Evolutionary conservation across 2,113 vertebrate genomes (phyloP), one percentile per base, ranked within the genome.

Genomic region (Epinephelus cyanopodus): DNA sequence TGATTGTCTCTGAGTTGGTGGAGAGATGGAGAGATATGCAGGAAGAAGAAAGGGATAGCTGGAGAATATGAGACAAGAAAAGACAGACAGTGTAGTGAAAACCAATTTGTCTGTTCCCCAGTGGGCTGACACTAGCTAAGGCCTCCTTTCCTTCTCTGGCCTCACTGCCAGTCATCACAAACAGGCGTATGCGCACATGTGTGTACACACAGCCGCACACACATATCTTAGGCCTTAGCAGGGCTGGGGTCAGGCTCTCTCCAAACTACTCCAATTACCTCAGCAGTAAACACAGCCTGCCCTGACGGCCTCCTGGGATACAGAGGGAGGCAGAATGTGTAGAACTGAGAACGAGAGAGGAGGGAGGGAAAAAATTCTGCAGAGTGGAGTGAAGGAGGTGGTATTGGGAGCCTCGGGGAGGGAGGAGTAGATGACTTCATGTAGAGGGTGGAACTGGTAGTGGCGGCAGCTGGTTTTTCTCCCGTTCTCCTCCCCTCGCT

Each of bases 181-280:
- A 80, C 81, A 71, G 45, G 53, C 50, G 21, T 74, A 67, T 66
- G 56, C 48, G 42, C 71, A 58, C 57, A 21, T 17, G 21, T 2
- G 10, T 42, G 0, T 0, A 66, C 62, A 67, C 52, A 45, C 52
- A 8, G 5, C 15, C 64, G 27, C 75, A 79, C 71, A 77, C 64
- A 75, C 66, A 76, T 0, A 80, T 1, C 78, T 78, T 63, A 57
- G 87, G 83, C 85, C 85, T 62, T 65, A 80, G 86, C 63, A 64
- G 85, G 74, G 77, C 81, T 77, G 56, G 89, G 90, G 90, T 92
- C 85, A 89, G 90, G 77, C 82, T 90, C 71, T 87, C 81, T 85
- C 85, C 85, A 91, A 92, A 92, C 83, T 89, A 90, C 92, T 89
- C 91, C 93, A 93, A 92, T 94, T 94, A 93, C 92, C 89, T 89